Conservation (phyloP, 2,797 vertebrate species). For the Calcarius lapponicus region DNA sequence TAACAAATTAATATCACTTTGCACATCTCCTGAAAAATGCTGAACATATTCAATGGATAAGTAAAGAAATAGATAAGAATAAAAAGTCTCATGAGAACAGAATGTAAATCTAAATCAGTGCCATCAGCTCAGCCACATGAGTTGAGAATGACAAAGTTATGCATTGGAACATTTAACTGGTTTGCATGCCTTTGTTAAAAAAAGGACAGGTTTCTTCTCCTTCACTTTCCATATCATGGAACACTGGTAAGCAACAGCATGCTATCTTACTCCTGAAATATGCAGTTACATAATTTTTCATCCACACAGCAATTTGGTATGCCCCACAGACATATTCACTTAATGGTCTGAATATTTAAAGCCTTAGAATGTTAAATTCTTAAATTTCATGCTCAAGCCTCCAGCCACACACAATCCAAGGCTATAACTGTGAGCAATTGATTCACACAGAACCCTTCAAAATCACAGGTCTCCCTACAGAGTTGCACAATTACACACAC, state of each 20-base stretch:
- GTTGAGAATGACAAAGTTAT: not conserved
- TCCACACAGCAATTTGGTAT: not conserved
- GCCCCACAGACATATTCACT: not conserved
- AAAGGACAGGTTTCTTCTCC: not conserved
- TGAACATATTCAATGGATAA: not conserved
- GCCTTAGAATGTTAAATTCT: not conserved
- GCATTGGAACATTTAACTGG: not conserved
- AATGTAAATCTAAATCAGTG: not conserved
- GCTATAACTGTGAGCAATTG: not conserved
- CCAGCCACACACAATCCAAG: not conserved
- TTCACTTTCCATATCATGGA: not conserved
- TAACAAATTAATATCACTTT: not conserved
- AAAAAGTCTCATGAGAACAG: not conserved
- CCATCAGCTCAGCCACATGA: not conserved
- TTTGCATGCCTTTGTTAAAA: not conserved
- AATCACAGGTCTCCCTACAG: not conserved
- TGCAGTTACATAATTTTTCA: not conserved
- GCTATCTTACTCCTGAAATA: not conserved
- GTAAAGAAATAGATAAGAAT: not conserved
- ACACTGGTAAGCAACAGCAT: not conserved
- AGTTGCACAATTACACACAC: not conserved
- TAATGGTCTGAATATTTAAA: conserved; percentile 1
- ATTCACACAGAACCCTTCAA: not conserved
- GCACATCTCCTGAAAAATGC: not conserved
- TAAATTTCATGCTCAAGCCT: not conserved